These are phyloP conservation scores for Iguana delicatissima DNA, from an alignment of 2,797 vertebrate species.

Conservation along the genomic window DNA sequence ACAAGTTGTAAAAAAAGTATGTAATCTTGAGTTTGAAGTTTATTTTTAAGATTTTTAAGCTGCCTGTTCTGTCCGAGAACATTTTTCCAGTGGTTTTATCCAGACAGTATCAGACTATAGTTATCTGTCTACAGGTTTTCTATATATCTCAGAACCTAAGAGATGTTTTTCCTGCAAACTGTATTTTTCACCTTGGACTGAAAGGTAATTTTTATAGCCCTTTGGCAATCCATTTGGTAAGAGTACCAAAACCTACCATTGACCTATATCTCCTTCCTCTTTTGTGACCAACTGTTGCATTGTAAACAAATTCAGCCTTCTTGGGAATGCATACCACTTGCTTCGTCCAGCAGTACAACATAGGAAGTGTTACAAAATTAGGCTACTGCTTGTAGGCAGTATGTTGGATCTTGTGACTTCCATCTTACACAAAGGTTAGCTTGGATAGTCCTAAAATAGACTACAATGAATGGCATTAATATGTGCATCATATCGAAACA, in stretches of 20 bases:
- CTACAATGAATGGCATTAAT: neutral
- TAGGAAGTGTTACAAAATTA: fast-evolving
- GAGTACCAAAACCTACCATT: neutral
- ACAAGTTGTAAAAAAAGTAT: neutral
- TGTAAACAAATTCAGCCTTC: neutral
- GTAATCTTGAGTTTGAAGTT: neutral
- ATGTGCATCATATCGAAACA: neutral
- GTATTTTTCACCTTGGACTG: neutral
- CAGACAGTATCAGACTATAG: neutral
- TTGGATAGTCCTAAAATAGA: neutral
- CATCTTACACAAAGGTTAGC: neutral
- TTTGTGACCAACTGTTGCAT: neutral
- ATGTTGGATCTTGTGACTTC: neutral
- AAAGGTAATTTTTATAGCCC: neutral
- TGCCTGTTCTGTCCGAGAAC: neutral
- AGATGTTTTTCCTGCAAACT: neutral
- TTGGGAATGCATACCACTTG: neutral
- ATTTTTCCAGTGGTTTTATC: neutral
- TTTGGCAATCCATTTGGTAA: neutral
- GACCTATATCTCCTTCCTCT: neutral
- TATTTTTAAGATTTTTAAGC: no score
- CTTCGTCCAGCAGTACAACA: neutral
- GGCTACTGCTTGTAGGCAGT: neutral
- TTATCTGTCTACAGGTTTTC: neutral
- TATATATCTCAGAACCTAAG: neutral